Evolutionary conservation across 2,888 invertebrate genomes (phyloP), one percentile per base, ranked within the genome.

Genomic region (Trichogramma evanescens): DNA sequence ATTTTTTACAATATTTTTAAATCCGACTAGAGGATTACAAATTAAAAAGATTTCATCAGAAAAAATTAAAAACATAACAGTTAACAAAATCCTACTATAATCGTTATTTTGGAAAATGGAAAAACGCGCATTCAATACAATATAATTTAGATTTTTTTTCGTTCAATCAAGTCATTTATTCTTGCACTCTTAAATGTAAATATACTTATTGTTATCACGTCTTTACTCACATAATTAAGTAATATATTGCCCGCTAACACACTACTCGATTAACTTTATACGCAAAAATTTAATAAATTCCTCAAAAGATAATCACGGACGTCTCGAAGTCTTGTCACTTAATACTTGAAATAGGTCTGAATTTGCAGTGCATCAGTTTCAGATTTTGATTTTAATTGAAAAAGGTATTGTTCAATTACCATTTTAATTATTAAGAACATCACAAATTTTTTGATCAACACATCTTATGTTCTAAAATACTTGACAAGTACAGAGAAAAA

Each of bases 161-260:
- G 26, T 26, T 26, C 26, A 26, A 26, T 26, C 26, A 26, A 26
- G 26, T 26, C 26, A 26, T 26, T 26, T 2, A 26, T 26, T 26
- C 26, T 26, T 26, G 3, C 26, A 26, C 3, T 26, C 26, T 26
- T 26, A 26, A 26, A 26, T 26, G 26, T 26, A 26, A 26, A 26
- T 26, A 26, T 26, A 26, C 26, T 26, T 26, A 26, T 26, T 26
- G 26, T 9, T 57, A 59, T 53, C 53, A 52, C 49, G 48, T 58
- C 42, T 59, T 57, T 54, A 55, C 58, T 56, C 58, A 58, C 48
- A 45, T 60, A 64, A 59, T 64, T 65, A 65, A 65, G 64, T 65
- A 60, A 63, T 62, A 65, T 54, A 61, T 63, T 65, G 64, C 64
- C 64, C 43, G 50, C 57, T 5, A 54, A 53, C 48, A 59, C 50